These are phyloP conservation scores for Leptodactylus fuscus DNA, from an alignment of 2,113 vertebrate species.

Conservation along the genomic window DNA sequence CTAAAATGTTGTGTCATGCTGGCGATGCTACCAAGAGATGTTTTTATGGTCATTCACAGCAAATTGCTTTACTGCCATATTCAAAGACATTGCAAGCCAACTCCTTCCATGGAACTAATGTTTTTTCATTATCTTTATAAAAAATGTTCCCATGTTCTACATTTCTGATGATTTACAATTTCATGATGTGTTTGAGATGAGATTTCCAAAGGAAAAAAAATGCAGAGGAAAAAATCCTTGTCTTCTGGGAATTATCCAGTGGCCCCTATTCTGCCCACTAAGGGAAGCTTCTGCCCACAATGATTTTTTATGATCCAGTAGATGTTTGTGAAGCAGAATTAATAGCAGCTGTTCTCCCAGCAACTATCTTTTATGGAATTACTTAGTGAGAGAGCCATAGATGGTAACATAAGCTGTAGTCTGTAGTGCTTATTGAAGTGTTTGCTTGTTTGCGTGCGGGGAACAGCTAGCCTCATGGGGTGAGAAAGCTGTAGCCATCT, in stretches of 20 bases:
- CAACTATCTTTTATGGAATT: slow-evolving; percentile 12
- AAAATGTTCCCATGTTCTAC: not conserved
- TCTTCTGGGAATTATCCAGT: slow-evolving; percentile 16
- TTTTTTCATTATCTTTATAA: not conserved
- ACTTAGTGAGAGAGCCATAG: not conserved
- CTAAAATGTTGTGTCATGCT: not conserved
- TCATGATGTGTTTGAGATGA: not conserved
- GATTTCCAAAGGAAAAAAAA: slow-evolving; percentile 1
- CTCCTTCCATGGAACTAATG: too few relatives aligned
- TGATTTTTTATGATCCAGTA: slow-evolving; percentile 27
- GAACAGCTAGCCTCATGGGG: not conserved
- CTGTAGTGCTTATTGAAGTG: not conserved
- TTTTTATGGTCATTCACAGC: not conserved
- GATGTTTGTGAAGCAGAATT: slow-evolving; percentile 37
- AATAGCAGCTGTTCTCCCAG: slow-evolving; percentile 29
- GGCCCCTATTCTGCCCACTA: slow-evolving; percentile 1
- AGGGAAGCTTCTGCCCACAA: slow-evolving; percentile 14
- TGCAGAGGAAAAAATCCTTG: not conserved
- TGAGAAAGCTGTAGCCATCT: not conserved
- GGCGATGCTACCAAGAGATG: not conserved
- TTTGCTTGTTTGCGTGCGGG: not conserved
- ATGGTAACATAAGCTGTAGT: not conserved
- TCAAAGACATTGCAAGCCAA: not conserved
- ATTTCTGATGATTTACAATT: not conserved
- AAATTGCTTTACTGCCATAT: not conserved